Conservation (phyloP, 2,888 invertebrate genomes). For the Amphipyra tragopoginis region DNA sequence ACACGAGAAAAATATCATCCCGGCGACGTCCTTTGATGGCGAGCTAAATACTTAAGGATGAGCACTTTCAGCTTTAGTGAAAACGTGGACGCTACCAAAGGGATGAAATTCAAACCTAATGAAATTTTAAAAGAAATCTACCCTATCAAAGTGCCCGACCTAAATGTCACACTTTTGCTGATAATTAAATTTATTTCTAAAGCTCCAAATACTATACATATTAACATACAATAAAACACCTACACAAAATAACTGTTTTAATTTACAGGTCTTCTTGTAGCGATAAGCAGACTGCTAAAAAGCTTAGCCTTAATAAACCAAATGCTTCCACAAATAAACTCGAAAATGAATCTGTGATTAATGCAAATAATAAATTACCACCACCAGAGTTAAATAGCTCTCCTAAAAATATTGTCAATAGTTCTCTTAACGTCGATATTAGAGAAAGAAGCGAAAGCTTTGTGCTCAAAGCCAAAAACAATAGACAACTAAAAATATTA, state of each 20-base stretch:
- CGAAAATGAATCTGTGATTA: slow-evolving; percentile 59
- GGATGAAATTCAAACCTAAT: slow-evolving; percentile 38
- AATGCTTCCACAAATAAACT: slow-evolving; percentile 56
- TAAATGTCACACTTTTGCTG: slow-evolving; percentile 9
- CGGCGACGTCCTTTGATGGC: slow-evolving; percentile 71
- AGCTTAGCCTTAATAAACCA: slow-evolving; percentile 61
- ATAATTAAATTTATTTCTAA: slow-evolving; percentile 13
- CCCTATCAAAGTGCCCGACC: slow-evolving; percentile 5
- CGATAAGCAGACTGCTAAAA: slow-evolving; percentile 49
- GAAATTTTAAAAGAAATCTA: slow-evolving; percentile 34
- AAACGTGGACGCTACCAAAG: slow-evolving; percentile 51
- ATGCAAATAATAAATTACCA: slow-evolving; percentile 54
- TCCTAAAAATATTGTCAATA: slow-evolving; percentile 26
- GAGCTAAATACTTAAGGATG: slow-evolving; percentile 68
- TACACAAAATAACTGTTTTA: slow-evolving; percentile 48
- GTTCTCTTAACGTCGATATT: slow-evolving; percentile 34
- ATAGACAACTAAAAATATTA: slow-evolving; percentile 42
- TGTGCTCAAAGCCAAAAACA: slow-evolving; percentile 32
- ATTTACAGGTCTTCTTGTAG: slow-evolving; percentile 63
- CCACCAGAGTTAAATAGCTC: slow-evolving; percentile 47
- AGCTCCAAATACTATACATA: background rate
- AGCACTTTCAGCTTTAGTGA: slow-evolving; percentile 63
- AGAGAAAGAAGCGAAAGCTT: slow-evolving; percentile 59
- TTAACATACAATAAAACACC: background rate
- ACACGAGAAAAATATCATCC: slow-evolving; percentile 57